Percentiles rank a stretch among this genome's conserved stretches.
Conservation (phyloP, 2,113 vertebrate genomes). For the Cacatua alba region DNA sequence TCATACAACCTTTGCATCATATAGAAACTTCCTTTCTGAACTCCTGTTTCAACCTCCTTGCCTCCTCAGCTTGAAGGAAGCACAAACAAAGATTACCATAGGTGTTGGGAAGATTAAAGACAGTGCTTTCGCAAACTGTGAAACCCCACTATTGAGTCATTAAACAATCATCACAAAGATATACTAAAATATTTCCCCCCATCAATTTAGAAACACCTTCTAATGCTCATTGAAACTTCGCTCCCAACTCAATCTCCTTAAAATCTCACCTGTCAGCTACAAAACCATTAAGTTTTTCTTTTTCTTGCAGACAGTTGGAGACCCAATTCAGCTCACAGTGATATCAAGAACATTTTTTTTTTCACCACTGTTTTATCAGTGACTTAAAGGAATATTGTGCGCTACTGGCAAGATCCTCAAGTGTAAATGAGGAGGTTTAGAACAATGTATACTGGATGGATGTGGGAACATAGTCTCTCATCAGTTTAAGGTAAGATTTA, state of each 20-base stretch:
- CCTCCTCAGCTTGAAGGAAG: not conserved
- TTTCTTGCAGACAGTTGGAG: not conserved
- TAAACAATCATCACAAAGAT: not conserved
- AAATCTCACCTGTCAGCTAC: not conserved
- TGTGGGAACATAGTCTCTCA: not conserved
- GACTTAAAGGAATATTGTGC: not conserved
- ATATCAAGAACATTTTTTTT: not conserved
- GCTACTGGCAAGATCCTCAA: not conserved
- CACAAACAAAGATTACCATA: not conserved
- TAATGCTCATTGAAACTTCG: not conserved
- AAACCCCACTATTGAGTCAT: not conserved
- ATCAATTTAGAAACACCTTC: not conserved
- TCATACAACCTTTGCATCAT: not conserved
- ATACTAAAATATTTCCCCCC: not conserved
- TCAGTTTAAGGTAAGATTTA: not conserved
- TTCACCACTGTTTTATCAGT: not conserved
- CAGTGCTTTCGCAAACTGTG: not conserved
- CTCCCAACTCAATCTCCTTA: not conserved
- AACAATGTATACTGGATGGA: not conserved
- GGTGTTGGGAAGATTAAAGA: not conserved
- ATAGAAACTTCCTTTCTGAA: not conserved
- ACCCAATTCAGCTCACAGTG: not conserved
- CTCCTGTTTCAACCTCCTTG: not conserved
- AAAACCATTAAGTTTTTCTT: not conserved
- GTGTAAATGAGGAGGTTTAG: not conserved